These are phyloP conservation scores for Heliothis peltigera DNA, from an alignment of 2,888 invertebrate species.

Conservation along the genomic window DNA sequence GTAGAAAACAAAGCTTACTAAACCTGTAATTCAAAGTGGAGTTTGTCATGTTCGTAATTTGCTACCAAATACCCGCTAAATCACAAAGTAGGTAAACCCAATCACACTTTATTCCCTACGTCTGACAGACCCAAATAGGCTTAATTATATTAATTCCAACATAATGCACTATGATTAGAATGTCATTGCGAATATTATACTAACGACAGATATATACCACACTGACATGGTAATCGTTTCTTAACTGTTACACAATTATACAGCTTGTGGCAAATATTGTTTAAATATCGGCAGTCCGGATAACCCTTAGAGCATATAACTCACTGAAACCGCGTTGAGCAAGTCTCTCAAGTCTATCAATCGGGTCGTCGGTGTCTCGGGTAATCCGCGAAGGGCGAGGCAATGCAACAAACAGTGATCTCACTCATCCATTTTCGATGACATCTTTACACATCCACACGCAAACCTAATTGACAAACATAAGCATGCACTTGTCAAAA, in stretches of 20 bases:
- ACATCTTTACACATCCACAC: too few relatives aligned
- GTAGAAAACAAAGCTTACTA: not conserved
- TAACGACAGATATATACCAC: constrained; percentile 21
- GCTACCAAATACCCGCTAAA: not conserved
- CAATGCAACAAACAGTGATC: too few relatives aligned
- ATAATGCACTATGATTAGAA: constrained; percentile 45
- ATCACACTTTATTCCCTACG: constrained; percentile 25
- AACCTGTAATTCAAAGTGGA: not conserved
- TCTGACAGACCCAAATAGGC: constrained; percentile 19
- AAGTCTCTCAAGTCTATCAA: too few relatives aligned
- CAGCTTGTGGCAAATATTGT: constrained; percentile 31
- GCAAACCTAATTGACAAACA: too few relatives aligned
- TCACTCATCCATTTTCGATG: too few relatives aligned
- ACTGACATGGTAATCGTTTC: constrained; percentile 42
- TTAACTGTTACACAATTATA: constrained; percentile 32
- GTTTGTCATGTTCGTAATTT: not conserved
- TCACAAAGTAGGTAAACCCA: not conserved
- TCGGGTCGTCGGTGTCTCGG: too few relatives aligned
- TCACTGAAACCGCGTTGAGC: too few relatives aligned
- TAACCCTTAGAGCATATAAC: not conserved
- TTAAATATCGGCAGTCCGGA: constrained; percentile 25
- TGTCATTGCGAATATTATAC: constrained; percentile 52
- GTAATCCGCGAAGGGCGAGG: too few relatives aligned
- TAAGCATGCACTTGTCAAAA: too few relatives aligned
- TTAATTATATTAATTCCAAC: constrained; percentile 43